Evolutionary conservation across 2,888 invertebrate species (phyloP).

Genomic region (Tricholauxania praeusta): DNA sequence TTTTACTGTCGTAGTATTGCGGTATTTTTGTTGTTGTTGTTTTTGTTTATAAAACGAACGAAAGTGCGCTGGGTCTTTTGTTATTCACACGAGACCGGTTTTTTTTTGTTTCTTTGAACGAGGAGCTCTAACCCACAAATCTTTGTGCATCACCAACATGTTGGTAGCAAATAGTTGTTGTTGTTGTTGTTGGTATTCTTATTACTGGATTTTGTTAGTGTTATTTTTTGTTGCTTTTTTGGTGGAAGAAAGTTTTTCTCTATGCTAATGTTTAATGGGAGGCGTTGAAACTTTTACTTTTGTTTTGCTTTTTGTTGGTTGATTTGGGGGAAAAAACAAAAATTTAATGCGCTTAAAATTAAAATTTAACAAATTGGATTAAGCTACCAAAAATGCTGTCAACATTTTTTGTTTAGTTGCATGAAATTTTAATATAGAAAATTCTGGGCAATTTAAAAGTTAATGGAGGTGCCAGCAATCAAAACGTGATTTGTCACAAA

Average conservation of each 20-base stretch:
- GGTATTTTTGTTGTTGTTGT: neutral
- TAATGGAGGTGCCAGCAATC: too few species aligned
- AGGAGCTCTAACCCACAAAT: constrained; percentile 2
- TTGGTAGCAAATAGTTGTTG: neutral
- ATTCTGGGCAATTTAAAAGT: too few species aligned
- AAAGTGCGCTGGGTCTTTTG: constrained; percentile 18
- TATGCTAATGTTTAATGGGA: constrained; percentile 15
- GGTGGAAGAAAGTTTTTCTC: constrained; percentile 28
- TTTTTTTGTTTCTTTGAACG: neutral
- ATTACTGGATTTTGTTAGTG: neutral
- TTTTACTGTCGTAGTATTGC: constrained; percentile 4
- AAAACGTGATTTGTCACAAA: too few species aligned
- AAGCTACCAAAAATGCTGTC: too few species aligned
- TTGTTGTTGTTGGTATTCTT: neutral
- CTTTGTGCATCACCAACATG: constrained; percentile 1
- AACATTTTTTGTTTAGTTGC: too few species aligned
- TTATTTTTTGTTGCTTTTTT: neutral
- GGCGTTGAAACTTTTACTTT: constrained; percentile 30
- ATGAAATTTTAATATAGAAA: too few species aligned
- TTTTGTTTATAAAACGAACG: constrained; percentile 5
- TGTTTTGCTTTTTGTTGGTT: constrained; percentile 1
- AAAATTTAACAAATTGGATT: too few species aligned
- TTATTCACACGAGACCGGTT: constrained; percentile 31
- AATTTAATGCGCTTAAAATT: too few species aligned
- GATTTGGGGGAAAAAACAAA: too few species aligned